Evolutionary conservation across 2,888 invertebrate genomes (phyloP).

Genomic region (Synergus umbraculus): DNA sequence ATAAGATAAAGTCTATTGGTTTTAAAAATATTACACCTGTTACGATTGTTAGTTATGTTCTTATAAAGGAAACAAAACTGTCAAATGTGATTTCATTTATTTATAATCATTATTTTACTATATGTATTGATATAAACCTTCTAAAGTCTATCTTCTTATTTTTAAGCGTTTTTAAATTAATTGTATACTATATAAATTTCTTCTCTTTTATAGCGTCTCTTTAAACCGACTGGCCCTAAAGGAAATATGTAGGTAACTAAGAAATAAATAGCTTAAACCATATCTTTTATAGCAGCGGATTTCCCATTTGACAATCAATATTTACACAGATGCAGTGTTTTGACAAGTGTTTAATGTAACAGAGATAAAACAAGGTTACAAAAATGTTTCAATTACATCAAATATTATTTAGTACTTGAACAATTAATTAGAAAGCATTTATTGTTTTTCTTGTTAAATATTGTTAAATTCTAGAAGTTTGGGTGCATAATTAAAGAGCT

Average conservation of each 20-base stretch:
- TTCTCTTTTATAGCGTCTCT: not conserved
- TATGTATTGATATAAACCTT: too few species aligned
- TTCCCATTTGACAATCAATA: not conserved
- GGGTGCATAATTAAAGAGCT: conserved; percentile 32
- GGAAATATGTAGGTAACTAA: not conserved
- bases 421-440: not conserved
- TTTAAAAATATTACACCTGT: too few species aligned
- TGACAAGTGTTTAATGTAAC: not conserved
- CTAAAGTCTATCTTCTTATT: too few species aligned
- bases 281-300: not conserved
- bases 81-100: too few species aligned
- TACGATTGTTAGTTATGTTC: too few species aligned
- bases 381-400: not conserved
- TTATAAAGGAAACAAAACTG: too few species aligned
- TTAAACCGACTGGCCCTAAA: not conserved
- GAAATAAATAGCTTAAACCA: not conserved
- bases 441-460: not conserved
- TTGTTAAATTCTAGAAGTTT: conserved; percentile 16
- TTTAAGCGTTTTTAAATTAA: too few species aligned
- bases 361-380: not conserved
- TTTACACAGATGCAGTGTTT: not conserved
- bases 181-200: too few species aligned
- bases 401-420: not conserved
- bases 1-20: too few species aligned
- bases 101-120: too few species aligned